Percentiles rank a stretch among this genome's conserved stretches.
Conservation (phyloP, 1,140 invertebrate genomes). For the Ganaspis sp. region DNA sequence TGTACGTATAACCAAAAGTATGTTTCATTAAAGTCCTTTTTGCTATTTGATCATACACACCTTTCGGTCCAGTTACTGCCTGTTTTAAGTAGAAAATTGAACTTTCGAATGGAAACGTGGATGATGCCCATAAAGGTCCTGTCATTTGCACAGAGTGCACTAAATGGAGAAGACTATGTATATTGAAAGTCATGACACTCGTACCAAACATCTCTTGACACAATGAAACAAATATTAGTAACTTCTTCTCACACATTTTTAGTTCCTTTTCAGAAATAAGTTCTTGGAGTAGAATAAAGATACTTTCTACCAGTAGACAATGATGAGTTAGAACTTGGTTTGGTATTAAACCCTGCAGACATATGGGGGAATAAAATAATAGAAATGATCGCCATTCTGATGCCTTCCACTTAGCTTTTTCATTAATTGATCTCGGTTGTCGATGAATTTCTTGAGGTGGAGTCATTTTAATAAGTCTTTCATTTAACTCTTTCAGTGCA, state of each 20-base stretch:
- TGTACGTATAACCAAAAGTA: neutral
- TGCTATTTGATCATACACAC: neutral
- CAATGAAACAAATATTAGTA: neutral
- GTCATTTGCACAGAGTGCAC: neutral
- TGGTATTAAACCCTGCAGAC: slow-evolving; percentile 33
- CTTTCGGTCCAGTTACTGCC: neutral
- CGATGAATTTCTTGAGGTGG: slow-evolving; percentile 37
- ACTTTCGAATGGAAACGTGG: neutral
- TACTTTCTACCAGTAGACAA: slow-evolving; percentile 27
- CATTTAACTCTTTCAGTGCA: neutral
- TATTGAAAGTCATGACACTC: neutral
- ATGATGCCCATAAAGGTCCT: neutral
- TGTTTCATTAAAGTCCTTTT: neutral
- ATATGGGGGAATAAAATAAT: slow-evolving; percentile 25
- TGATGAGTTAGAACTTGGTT: slow-evolving; percentile 35
- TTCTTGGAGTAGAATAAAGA: slow-evolving; percentile 37
- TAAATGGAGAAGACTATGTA: neutral
- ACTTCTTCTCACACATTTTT: neutral
- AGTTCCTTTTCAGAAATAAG: neutral
- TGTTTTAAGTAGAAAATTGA: neutral
- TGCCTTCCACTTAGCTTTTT: slow-evolving; percentile 39
- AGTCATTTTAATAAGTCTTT: slow-evolving; percentile 10
- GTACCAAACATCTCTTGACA: neutral
- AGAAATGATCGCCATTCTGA: slow-evolving; percentile 39
- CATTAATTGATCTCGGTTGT: neutral